Conservation (phyloP, 23 tunicate species). For the Pegea sp. region DNA sequence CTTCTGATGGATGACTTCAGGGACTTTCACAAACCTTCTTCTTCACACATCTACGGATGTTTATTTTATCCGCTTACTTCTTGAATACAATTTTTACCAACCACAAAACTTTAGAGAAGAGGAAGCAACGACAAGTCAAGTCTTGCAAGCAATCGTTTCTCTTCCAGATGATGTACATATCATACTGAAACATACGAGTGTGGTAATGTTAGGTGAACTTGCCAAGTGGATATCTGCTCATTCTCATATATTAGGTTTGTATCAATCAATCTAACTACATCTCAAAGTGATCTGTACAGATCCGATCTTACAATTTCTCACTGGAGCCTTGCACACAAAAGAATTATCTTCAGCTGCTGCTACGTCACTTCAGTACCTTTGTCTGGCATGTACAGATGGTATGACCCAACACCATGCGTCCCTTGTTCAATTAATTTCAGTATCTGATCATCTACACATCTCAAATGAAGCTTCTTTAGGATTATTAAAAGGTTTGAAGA, state of each 20-base stretch:
- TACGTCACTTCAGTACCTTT: conserved; percentile 59
- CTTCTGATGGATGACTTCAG: no score
- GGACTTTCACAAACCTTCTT: no score
- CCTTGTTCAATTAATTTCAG: conserved; percentile 58
- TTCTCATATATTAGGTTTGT: conserved; percentile 47
- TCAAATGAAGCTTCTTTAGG: conserved; percentile 73
- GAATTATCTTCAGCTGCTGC: conserved; percentile 69
- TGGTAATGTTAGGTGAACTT: conserved; percentile 47
- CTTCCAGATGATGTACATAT: conserved; percentile 41
- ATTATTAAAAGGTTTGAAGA: conserved; percentile 39
- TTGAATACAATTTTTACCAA: no score
- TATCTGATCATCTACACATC: conserved; percentile 67
- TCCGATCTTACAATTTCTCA: conserved; percentile 46
- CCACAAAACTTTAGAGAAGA: conserved; percentile 19
- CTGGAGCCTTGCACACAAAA: conserved; percentile 39
- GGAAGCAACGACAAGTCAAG: conserved; percentile 44
- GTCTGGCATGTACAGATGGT: conserved; percentile 40
- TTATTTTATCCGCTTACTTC: no score
- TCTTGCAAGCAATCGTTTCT: conserved; percentile 55
- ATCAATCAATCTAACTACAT: neutral
- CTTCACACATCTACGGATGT: no score
- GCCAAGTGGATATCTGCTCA: conserved; percentile 54
- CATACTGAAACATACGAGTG: conserved; percentile 56
- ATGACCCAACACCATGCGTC: conserved; percentile 68
- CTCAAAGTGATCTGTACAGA: conserved; percentile 19